phyloP scores from a whole-genome alignment of 2,113 vertebrate species.

The Ailuropoda melanoleuca region DNA sequence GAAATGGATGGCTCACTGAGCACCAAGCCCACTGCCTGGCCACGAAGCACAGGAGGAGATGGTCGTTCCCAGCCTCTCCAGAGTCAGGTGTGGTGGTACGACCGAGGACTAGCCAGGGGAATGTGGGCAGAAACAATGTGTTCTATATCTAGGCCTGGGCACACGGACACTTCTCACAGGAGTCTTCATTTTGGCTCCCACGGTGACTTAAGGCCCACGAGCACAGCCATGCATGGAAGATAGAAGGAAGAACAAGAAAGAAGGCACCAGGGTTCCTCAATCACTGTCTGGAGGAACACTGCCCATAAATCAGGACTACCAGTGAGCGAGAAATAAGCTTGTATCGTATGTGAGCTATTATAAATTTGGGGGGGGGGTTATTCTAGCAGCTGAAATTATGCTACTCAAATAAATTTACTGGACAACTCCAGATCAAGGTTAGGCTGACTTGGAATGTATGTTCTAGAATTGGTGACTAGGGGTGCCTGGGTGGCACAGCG shows the following conservation, averaged over 20 bases:
- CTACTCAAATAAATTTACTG: not conserved
- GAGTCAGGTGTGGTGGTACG: not conserved
- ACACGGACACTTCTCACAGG: not conserved
- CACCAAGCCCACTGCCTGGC: not conserved
- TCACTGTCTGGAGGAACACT: not conserved
- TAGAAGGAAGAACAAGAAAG: not conserved
- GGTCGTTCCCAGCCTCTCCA: not conserved
- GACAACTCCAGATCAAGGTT: not conserved
- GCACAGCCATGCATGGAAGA: not conserved
- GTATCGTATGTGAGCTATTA: not conserved
- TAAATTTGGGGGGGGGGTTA: not conserved
- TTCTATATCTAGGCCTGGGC: not conserved
- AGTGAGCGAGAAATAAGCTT: not conserved
- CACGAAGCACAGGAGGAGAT: rapidly evolving
- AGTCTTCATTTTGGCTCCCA: not conserved
- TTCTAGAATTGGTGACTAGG: not conserved
- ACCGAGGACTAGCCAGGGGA: not conserved
- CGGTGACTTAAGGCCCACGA: rapidly evolving
- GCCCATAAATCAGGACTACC: not conserved
- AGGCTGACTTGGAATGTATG: not conserved
- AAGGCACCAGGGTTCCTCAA: not conserved
- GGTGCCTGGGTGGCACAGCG: too few species aligned
- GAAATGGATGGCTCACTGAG: not conserved
- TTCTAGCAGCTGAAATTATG: not conserved
- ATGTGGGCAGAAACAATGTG: not conserved